Percentiles rank a stretch among this genome's conserved stretches.
Evolutionary conservation across 2,797 vertebrate genomes (phyloP).

Genomic region (Micropoecilia bifurca): DNA sequence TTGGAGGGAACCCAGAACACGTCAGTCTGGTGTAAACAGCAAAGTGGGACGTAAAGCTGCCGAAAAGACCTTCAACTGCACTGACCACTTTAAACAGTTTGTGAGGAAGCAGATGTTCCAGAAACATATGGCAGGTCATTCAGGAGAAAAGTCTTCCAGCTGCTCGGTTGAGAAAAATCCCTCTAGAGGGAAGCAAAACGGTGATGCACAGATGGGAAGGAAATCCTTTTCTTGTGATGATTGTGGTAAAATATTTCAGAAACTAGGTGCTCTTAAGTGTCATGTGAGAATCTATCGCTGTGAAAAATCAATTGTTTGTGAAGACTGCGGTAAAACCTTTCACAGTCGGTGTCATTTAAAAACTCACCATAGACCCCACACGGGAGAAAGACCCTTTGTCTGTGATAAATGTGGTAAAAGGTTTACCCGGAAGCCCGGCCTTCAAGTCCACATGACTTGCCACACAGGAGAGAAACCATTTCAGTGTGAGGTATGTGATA

Average conservation of each 20-base stretch:
- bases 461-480: slow-evolving; percentile 10
- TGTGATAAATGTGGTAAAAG: not conserved
- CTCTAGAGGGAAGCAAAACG: not conserved
- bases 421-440: not conserved
- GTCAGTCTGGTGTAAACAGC: not conserved
- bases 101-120: slow-evolving; percentile 4
- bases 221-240: not conserved
- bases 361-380: not conserved
- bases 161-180: not conserved
- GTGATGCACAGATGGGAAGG: not conserved
- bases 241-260: slow-evolving; percentile 4
- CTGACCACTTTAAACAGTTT: slow-evolving; percentile 7
- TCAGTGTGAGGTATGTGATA: not conserved
- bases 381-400: not conserved
- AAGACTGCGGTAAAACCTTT: not conserved
- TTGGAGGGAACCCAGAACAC: not conserved
- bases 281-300: not conserved
- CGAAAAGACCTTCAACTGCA: not conserved
- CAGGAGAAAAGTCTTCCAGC: slow-evolving; percentile 2
- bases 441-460: not conserved
- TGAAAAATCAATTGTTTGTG: not conserved
- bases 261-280: not conserved
- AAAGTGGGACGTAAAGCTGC: not conserved
- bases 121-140: not conserved
- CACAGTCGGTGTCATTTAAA: not conserved